Conservation (phyloP, 2,888 invertebrate genomes). For the Schrankia costaestrigalis region DNA sequence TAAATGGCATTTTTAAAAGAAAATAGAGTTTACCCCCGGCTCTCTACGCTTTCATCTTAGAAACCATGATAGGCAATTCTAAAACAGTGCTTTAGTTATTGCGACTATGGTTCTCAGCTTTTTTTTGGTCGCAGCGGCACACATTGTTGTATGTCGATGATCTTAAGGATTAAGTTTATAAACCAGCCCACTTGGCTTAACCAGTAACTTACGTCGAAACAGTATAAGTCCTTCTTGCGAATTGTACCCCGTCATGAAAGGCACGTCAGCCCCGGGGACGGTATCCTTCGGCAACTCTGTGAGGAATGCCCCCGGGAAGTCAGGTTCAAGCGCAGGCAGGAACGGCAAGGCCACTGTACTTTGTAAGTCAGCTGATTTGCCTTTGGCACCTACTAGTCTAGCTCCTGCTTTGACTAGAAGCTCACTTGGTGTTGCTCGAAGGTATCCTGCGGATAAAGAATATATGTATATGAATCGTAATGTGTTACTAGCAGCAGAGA, state of each 20-base stretch:
- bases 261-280: conserved; percentile 78
- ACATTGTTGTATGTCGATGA: too few relatives aligned
- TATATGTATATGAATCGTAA: too few relatives aligned
- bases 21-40: too few relatives aligned
- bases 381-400: conserved; percentile 68
- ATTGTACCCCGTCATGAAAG: conserved; percentile 83
- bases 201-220: conserved; percentile 73
- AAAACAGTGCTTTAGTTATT: too few relatives aligned
- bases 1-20: too few relatives aligned
- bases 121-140: too few relatives aligned
- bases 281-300: conserved; percentile 71
- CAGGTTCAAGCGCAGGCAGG: conserved; percentile 77
- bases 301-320: conserved; percentile 71
- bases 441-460: conserved; percentile 57
- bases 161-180: too few relatives aligned
- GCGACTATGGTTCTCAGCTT: too few relatives aligned
- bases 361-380: conserved; percentile 66
- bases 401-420: conserved; percentile 80
- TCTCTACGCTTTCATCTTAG: too few relatives aligned
- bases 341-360: conserved; percentile 82
- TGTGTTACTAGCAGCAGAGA: too few relatives aligned
- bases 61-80: too few relatives aligned
- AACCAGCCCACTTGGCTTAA: not conserved
- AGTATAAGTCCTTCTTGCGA: conserved; percentile 84
- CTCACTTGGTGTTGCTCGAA: conserved; percentile 81